Conservation (phyloP, 53 echinoderm and acorn worm genomes). For the Paelopatides confundens region DNA sequence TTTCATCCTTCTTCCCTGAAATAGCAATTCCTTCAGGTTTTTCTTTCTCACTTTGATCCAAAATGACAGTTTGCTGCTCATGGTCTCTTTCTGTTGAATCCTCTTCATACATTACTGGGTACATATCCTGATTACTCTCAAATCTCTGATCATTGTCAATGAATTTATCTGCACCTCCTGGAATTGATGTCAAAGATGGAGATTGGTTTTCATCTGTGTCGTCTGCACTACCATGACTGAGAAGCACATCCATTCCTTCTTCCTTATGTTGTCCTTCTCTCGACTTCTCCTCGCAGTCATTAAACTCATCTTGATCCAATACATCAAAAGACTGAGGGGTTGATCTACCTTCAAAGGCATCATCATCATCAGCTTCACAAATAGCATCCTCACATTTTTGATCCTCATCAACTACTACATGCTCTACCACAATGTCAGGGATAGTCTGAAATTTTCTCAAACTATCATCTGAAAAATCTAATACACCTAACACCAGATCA, state of each 20-base stretch:
- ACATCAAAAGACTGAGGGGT: background rate
- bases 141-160: too few species aligned
- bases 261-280: background rate
- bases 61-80: background rate
- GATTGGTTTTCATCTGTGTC: too few species aligned
- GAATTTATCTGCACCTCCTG: too few species aligned
- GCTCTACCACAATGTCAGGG: background rate
- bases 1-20: background rate
- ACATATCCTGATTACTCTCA: too few species aligned
- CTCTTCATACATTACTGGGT: too few species aligned
- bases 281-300: background rate
- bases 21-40: background rate
- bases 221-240: too few species aligned
- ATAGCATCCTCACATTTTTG: background rate
- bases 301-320: background rate
- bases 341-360: slow-evolving; percentile 35
- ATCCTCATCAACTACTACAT: background rate
- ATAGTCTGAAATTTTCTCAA: background rate
- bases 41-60: background rate
- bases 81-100: background rate
- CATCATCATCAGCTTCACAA: slow-evolving; percentile 9
- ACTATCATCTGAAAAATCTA: too few species aligned
- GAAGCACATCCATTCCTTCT: background rate
- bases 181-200: too few species aligned
- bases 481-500: too few species aligned